Conservation (phyloP, 1,140 invertebrate species). For the Acromyrmex charruanus region DNA sequence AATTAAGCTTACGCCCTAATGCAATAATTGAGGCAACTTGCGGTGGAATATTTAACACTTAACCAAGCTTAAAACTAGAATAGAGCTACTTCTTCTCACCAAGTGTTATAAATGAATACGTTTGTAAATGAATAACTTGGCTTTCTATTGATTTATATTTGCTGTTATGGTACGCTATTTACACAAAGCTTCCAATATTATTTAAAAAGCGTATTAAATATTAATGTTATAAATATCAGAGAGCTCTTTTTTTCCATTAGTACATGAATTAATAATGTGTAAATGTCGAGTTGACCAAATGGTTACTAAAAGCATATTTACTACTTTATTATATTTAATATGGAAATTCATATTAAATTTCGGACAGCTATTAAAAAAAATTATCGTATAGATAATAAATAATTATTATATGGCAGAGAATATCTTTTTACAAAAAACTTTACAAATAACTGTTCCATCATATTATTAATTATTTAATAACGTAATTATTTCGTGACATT, state of each 20-base stretch:
- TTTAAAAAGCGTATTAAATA: slow-evolving; percentile 37
- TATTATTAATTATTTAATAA: slow-evolving; percentile 31
- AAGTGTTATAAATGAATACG: slow-evolving; percentile 40
- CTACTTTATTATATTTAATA: slow-evolving; percentile 45
- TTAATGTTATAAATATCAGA: slow-evolving; percentile 44
- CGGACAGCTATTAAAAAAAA: slow-evolving; percentile 1
- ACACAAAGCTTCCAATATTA: background rate
- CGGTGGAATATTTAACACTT: slow-evolving; percentile 60
- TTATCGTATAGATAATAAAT: background rate
- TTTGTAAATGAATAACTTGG: slow-evolving; percentile 47
- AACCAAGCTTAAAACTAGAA: slow-evolving; percentile 47
- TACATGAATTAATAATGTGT: slow-evolving; percentile 33
- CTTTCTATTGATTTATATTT: slow-evolving; percentile 25
- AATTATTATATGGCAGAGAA: slow-evolving; percentile 27
- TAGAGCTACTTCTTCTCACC: slow-evolving; percentile 22
- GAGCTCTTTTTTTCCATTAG: slow-evolving; percentile 47
- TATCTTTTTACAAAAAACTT: background rate
- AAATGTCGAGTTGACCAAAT: slow-evolving; percentile 33
- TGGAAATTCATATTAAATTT: slow-evolving; percentile 26
- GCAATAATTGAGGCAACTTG: slow-evolving; percentile 61
- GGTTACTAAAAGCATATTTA: slow-evolving; percentile 52
- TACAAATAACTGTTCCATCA: slow-evolving; percentile 18
- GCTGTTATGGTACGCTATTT: background rate
- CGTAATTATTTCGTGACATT: slow-evolving; percentile 22
- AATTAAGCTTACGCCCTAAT: slow-evolving; percentile 61